Evolutionary conservation across 2,113 vertebrate species (phyloP), one percentile per base, ranked within the genome.

Genomic region (Dendropsophus ebraccatus): DNA sequence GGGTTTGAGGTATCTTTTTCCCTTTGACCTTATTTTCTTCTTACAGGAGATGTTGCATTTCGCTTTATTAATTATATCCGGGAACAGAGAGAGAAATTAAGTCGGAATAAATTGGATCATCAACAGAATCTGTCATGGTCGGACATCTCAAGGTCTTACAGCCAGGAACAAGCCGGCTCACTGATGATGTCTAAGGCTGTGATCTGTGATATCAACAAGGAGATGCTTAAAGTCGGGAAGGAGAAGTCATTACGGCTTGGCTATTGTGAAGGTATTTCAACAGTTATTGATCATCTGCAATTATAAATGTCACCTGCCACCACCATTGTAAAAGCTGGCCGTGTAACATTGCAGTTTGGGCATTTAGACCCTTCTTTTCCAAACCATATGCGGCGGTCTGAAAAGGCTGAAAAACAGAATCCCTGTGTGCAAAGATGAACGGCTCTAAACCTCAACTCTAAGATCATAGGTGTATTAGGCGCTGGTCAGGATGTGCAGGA

Each of bases 121-220:
- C 90, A 91, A 14, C 97, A 98, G 92, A 94, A 94, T 69, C 92
- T 95, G 16, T 96, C 97, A 0, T 98, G 96, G 97, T 93, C 94
- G 89, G 95, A 99, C 54, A 96, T 98, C 78, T 88, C 94, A 32
- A 86, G 87, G 23, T 91, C 88, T 78, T 97, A 98, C 87, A 90
- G 88, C 87, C 77, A 87, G 77, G 9, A 91, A 45, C 81, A 90
- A 83, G 25, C 25, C 4, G 88, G 91, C 12, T 88, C 90, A 0
- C 73, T 94, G 56, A 89, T 89, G 0, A 56, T 90, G 35, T 91
- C 97, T 41, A 92, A 81, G 0, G 97, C 96, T 4, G 93, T 97
- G 84, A 93, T 99, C 82, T 99, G 97, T 89, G 98, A 99, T 91
- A 98, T 99, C 88, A 99, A 97, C 92, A 98, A 95, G 89, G 97